A percentile compares a stretch with the other conserved stretches of the same genome.
These are phyloP conservation scores for Limnephilus lunatus DNA, from an alignment of 2,888 invertebrate genomes.

Conservation along the genomic window DNA sequence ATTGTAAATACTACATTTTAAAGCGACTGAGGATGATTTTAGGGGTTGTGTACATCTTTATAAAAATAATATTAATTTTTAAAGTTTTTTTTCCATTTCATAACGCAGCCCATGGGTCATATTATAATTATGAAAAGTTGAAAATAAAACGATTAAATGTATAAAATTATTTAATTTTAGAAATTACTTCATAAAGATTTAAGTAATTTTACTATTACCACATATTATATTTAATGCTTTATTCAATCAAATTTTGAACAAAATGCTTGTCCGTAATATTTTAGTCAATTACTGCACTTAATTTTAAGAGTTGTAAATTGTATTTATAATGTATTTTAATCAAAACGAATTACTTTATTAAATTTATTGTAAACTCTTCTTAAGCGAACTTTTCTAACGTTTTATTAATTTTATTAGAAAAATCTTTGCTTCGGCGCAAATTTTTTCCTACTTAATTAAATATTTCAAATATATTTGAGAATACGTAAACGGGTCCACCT, in stretches of 20 bases:
- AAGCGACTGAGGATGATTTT: neutral
- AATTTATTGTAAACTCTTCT: neutral
- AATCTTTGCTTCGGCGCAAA: neutral
- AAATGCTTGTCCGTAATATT: neutral
- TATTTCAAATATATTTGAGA: conserved; percentile 62
- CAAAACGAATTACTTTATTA: neutral
- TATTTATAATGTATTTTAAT: too few relatives aligned
- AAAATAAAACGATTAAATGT: neutral
- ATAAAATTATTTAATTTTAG: neutral
- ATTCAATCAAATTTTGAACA: neutral
- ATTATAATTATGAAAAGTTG: neutral
- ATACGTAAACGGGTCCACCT: conserved; percentile 50
- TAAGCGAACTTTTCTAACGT: neutral
- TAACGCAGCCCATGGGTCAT: neutral
- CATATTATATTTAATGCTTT: neutral
- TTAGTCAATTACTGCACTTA: conserved; percentile 2
- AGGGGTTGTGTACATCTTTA: neutral
- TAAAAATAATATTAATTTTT: neutral
- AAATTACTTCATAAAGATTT: neutral
- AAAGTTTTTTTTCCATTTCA: neutral
- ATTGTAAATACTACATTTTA: neutral
- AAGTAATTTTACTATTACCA: neutral
- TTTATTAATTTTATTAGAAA: neutral
- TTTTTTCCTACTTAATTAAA: conserved; percentile 65
- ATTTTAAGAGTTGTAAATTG: neutral